A percentile compares a stretch with the other conserved stretches of the same genome.
Conservation (phyloP, 2,113 vertebrate species). For the Piprites chloris region DNA sequence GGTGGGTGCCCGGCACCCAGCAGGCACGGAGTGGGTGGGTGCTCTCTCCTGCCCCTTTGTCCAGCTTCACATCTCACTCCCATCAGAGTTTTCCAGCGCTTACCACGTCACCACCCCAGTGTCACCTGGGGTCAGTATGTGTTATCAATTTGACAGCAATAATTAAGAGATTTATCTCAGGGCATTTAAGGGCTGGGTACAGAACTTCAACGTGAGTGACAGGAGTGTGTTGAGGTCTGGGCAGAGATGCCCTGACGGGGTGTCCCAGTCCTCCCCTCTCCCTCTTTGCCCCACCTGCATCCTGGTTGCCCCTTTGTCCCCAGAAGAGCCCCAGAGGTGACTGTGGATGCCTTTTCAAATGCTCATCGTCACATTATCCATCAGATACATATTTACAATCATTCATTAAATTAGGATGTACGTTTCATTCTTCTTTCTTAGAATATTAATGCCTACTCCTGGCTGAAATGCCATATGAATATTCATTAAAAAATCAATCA, state of each 20-base stretch:
- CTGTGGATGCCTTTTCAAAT: constrained; percentile 35
- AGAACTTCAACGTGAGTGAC: fast-evolving
- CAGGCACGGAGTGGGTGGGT: background rate
- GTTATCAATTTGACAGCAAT: fast-evolving
- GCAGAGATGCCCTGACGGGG: background rate
- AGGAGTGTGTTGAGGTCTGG: background rate
- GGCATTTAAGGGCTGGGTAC: background rate
- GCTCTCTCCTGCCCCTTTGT: background rate
- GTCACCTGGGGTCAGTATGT: too few relatives aligned
- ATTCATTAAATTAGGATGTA: constrained; percentile 58
- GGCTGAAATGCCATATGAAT: constrained; percentile 64
- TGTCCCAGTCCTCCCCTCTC: background rate
- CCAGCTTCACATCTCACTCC: background rate
- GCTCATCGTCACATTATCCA: constrained; percentile 31
- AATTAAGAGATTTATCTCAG: background rate
- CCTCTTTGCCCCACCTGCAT: background rate
- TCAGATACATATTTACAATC: constrained; percentile 52
- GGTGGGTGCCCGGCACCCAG: background rate
- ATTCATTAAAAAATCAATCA: constrained; percentile 65
- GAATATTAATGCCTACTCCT: constrained; percentile 65
- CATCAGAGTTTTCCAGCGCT: background rate
- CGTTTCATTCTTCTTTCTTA: constrained; percentile 58
- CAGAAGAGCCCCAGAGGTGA: background rate
- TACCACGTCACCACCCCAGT: fast-evolving
- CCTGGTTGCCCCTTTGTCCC: background rate